Percentiles rank a stretch among this genome's conserved stretches.
These are phyloP conservation scores for Nicator chloris DNA, from an alignment of 2,113 vertebrate species.

Conservation along the genomic window DNA sequence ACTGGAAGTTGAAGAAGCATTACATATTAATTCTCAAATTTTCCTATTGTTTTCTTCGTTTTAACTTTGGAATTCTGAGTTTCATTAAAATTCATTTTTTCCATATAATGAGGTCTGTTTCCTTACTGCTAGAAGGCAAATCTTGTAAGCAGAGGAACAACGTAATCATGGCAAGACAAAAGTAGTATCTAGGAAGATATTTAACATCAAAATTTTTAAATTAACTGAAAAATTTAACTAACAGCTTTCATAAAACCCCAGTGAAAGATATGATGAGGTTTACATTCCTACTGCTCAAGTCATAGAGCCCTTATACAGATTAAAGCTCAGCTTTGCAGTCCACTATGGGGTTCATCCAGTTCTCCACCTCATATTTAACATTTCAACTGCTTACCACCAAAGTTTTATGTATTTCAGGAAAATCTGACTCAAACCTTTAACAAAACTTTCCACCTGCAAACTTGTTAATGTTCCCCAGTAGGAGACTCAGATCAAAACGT, in stretches of 20 bases:
- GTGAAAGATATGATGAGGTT: neutral
- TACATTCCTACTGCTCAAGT: neutral
- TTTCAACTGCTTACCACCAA: neutral
- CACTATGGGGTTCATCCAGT: neutral
- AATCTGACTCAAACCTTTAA: neutral
- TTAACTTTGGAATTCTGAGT: neutral
- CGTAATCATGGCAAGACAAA: neutral
- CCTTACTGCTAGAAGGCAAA: neutral
- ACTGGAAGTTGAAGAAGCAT: conserved; percentile 66
- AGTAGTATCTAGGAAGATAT: neutral
- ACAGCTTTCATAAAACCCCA: neutral
- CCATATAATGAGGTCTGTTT: neutral
- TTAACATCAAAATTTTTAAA: neutral
- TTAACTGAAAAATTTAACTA: neutral
- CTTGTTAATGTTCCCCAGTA: neutral
- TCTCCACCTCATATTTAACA: neutral
- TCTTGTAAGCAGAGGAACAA: neutral
- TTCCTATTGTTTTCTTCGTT: neutral
- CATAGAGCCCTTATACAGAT: neutral
- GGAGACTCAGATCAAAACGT: neutral
- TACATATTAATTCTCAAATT: neutral
- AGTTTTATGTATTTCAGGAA: neutral
- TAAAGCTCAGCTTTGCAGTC: neutral
- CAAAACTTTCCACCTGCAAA: neutral
- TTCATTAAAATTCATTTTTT: neutral